Base-by-base conservation (phyloP, 2,888 invertebrate species). In the Saturnia pavonia region DNA sequence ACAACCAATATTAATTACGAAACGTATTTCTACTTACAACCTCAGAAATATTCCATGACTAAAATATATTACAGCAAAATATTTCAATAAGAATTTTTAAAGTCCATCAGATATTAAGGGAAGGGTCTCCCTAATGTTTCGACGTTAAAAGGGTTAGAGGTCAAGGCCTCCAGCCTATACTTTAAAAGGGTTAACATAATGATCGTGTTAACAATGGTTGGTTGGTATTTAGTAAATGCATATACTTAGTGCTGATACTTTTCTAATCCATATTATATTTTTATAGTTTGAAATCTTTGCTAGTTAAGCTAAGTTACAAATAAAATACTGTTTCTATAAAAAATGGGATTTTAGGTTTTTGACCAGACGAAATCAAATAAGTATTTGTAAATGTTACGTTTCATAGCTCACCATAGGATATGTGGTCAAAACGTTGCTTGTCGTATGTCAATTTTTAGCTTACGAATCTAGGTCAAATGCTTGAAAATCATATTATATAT, bases 111-210 rank as follows among this genome's bases (percentile, higher is more conserved):
- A 54, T 54, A 54, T 22, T 9, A 22, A 11, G 54, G 54, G 54
- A 6, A 6, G 11, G 65, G 9, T 8, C 34, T 19, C 40, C 19
- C 40, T 65, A 65, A 65, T 40, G 40, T 40, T 40, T 0, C n/a
- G n/a, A 19, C 65, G 19, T 40, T 65, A 65, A 65, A 65, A 65
- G 65, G 65, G 65, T 40, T 65, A 11, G 22, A 65, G 65, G 65
- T 65, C 65, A 65, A 65, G 65, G 65, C n/a, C 40, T 19, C 65
- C n/a, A 2, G 40, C 8, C 65, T 40, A 40, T 65, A 40, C 6
- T 12, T 65, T 65, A 40, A 9, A 40, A 7, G 65, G 65, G 65
- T 40, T 40, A 9, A 60, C 40, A 65, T 65, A 65, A 65, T 40
- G 65, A 65, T 40, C 40, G 65, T 65, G 65, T 65, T 65, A 40